Evolutionary conservation across 2,797 vertebrate species (phyloP), one percentile per base, ranked within the genome.

Genomic region (Poeciliopsis turneri): DNA sequence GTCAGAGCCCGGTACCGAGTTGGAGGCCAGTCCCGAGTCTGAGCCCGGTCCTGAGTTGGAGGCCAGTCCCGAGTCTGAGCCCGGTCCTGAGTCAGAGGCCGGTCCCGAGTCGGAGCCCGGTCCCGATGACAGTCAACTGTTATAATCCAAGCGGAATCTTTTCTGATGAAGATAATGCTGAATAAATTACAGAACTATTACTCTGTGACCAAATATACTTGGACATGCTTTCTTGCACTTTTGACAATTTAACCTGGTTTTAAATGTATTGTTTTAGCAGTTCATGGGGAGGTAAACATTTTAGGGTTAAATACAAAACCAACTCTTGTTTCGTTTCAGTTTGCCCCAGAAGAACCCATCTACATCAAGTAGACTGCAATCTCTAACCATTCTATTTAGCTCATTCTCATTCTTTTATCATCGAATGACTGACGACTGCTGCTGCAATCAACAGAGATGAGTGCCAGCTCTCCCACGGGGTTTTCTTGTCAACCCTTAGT

Each of bases 401-500:
- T 43, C 39, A 55, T 33, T 71, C 55, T 81, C 72, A 28, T 55
- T 45, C 18, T 39, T 30, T 30, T 41, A 46, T 47, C 45, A 28
- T 61, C 5, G 47, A 78, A 18, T 36, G 51, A 70, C 30, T 8
- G 68, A 45, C 45, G 53, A 80, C 68, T 59, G 33, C 10, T 47
- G 64, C 72, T 70, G 46, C 74, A 74, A 81, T 79, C 80, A 83
- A 53, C 45, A 69, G 68, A 59, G 77, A 39, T 51, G 71, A 75
- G 75, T 36, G 41, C 78, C 79, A 75, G 73, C 57, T 85, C 45
- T 18, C 59, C 74, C 30, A 68, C 36, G 1, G 69, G 4, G 20
- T 70, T 86, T 80, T 73, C 81, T 81, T 89, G 90, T 91, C 85
- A 78, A 69, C 61, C 57, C 82, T 78, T 83, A 87, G 74, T 81